Evolutionary conservation across 2,797 vertebrate genomes (phyloP).

Genomic region (Orestias chungarensis): DNA sequence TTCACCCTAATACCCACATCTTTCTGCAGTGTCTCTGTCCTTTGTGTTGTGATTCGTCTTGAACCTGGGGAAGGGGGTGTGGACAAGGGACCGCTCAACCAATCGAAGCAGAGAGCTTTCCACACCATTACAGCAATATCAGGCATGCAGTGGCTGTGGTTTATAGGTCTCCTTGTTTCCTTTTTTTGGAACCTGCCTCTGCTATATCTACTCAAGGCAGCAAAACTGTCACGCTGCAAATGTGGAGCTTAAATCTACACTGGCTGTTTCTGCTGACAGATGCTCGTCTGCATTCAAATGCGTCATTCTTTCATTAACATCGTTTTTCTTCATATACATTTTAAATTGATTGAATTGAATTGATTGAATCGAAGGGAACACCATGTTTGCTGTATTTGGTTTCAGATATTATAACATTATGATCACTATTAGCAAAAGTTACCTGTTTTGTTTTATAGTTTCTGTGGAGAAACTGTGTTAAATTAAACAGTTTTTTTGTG

Average conservation of each 20-base stretch:
- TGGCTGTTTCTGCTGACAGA: not conserved
- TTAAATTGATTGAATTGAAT: too few relatives aligned
- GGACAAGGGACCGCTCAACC: not conserved
- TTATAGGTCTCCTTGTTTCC: not conserved
- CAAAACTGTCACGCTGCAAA: not conserved
- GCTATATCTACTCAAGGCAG: not conserved
- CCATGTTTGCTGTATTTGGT: too few relatives aligned
- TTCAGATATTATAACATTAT: too few relatives aligned
- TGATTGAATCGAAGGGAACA: too few relatives aligned
- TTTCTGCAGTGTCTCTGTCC: constrained; percentile 13
- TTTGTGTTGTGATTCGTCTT: not conserved
- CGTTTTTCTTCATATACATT: too few relatives aligned
- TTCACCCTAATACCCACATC: not conserved
- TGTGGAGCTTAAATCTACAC: not conserved
- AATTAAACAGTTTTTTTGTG: too few relatives aligned
- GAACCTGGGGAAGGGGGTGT: not conserved
- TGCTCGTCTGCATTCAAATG: not conserved
- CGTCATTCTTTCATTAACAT: not conserved
- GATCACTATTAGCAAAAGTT: too few relatives aligned
- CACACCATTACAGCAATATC: constrained; percentile 14
- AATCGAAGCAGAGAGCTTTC: constrained; percentile 22
- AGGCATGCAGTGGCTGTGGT: constrained; percentile 8
- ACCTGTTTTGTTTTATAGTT: too few relatives aligned
- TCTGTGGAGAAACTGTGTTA: too few relatives aligned
- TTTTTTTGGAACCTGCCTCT: not conserved